Evolutionary conservation across 2,113 vertebrate species (phyloP).

Genomic region (Himantopus leucocephalus): DNA sequence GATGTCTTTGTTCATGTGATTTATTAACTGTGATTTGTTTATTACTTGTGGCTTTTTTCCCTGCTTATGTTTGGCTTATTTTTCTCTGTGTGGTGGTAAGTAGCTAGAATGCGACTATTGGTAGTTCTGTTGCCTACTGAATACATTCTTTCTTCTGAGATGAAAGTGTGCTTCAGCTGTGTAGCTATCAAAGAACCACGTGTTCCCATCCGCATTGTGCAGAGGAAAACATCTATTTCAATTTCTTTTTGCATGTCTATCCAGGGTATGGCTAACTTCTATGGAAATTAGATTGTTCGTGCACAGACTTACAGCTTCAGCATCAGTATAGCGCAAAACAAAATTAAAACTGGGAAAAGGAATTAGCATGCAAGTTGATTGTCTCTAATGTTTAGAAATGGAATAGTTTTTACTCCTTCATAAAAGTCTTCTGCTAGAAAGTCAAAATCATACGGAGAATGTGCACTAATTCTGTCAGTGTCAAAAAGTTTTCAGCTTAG

Average conservation of each 20-base stretch:
- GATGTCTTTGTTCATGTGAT: not conserved
- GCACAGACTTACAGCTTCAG: not conserved
- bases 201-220: not conserved
- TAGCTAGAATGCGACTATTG: not conserved
- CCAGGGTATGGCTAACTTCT: not conserved
- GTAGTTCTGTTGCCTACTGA: not conserved
- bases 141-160: not conserved
- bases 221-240: not conserved
- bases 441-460: not conserved
- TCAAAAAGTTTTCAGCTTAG: not conserved
- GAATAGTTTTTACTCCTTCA: not conserved
- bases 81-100: not conserved
- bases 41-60: not conserved
- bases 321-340: not conserved
- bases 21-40: conserved; percentile 8
- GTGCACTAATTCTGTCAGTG: not conserved
- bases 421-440: not conserved
- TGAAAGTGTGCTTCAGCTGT: not conserved
- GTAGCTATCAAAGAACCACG: not conserved
- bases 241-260: not conserved
- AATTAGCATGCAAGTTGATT: not conserved
- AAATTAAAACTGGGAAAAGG: not conserved
- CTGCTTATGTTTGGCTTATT: not conserved
- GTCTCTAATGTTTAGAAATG: not conserved
- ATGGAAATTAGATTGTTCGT: not conserved